These are phyloP conservation scores for Ceratosolen fusciceps DNA, from an alignment of 1,140 invertebrate species.

Conservation along the genomic window DNA sequence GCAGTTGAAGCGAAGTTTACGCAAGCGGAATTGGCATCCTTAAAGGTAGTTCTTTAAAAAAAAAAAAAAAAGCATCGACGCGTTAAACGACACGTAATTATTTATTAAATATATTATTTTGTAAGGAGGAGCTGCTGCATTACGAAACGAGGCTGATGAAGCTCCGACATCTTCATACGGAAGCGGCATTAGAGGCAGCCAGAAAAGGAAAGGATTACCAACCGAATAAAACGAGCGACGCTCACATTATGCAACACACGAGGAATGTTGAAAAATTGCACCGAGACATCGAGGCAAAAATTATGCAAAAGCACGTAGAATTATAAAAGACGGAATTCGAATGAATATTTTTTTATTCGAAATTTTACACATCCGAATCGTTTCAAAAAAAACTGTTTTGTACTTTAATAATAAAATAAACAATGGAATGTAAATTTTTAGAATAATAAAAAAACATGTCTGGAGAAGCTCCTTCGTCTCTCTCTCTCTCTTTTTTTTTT, in stretches of 20 bases:
- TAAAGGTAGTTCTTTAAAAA: slow-evolving; percentile 75
- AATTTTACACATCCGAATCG: no score
- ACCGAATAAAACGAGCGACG: slow-evolving; percentile 70
- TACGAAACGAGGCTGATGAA: slow-evolving; percentile 90
- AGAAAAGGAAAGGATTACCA: slow-evolving; percentile 59
- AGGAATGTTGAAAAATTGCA: slow-evolving; percentile 91
- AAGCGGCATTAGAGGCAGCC: slow-evolving; percentile 72
- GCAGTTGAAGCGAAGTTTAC: slow-evolving; percentile 86
- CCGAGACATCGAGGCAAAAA: slow-evolving; percentile 83
- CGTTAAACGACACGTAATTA: no score
- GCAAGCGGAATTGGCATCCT: slow-evolving; percentile 83
- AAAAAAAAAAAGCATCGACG: background rate
- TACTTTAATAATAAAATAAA: no score
- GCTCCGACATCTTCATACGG: slow-evolving; percentile 83
- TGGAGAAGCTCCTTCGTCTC: no score
- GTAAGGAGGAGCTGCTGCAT: slow-evolving; percentile 85
- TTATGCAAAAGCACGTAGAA: slow-evolving; percentile 82
- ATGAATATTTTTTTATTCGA: slow-evolving; percentile 18
- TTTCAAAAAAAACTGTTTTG: no score
- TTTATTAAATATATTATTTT: slow-evolving; percentile 50
- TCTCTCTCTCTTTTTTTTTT: no score
- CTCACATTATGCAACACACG: slow-evolving; percentile 85
- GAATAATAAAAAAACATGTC: no score
- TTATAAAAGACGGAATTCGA: slow-evolving; percentile 69
- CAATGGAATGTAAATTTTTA: no score